Evolutionary conservation across 2,797 vertebrate genomes (phyloP).

Genomic region (Cephalopachus bancanus): DNA sequence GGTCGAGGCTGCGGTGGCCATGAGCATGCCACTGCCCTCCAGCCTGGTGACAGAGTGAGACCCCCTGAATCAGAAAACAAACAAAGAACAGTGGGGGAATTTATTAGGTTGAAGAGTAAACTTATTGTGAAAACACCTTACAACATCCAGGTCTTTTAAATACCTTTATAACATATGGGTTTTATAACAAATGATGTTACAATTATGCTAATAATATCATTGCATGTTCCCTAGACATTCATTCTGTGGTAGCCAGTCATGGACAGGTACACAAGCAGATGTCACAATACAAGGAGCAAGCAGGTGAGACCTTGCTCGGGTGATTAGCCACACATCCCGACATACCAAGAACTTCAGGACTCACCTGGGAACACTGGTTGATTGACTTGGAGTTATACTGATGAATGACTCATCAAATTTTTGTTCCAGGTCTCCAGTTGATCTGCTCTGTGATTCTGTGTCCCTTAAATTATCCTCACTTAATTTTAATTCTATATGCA

Average conservation of each 20-base stretch:
- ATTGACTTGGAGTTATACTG: rapidly evolving
- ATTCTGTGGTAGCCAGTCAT: background rate
- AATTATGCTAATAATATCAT: background rate
- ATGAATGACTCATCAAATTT: background rate
- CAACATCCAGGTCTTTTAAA: background rate
- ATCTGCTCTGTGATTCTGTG: background rate
- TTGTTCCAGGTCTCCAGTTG: background rate
- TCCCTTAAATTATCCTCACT: background rate
- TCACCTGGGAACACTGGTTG: background rate
- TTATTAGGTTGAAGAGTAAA: background rate
- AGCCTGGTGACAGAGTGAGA: too few species aligned
- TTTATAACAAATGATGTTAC: background rate
- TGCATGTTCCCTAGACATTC: too few species aligned
- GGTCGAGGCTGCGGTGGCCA: too few species aligned
- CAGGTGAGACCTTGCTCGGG: background rate
- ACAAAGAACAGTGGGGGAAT: background rate
- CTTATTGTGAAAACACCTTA: slow-evolving; percentile 30
- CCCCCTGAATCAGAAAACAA: background rate
- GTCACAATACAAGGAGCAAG: rapidly evolving
- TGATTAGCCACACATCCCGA: rapidly evolving
- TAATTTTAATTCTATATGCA: background rate
- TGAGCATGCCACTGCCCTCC: too few species aligned
- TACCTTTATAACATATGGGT: background rate
- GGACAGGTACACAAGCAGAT: background rate
- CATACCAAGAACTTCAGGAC: background rate